Base-by-base conservation (phyloP, 2,888 invertebrate species). In the Patella depressa region DNA sequence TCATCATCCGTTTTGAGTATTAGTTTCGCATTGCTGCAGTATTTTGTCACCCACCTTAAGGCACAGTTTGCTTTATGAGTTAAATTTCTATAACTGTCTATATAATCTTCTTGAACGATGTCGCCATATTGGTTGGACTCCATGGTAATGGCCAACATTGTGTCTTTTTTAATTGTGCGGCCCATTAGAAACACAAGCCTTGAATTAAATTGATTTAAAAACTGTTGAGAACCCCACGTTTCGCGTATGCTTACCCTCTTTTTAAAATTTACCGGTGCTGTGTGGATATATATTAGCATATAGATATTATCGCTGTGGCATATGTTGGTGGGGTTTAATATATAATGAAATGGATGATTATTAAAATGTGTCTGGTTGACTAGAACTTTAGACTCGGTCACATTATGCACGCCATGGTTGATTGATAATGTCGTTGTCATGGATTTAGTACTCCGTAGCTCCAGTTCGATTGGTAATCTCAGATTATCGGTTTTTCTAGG, bases 1-100 rank as follows among this genome's bases (percentile, higher is more conserved):
- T 93, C 93, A 82, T 93, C 93, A 79, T 93, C 93, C 0, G 91
- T 89, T 84, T 93, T 93, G 15, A 93, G 85, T 12, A 93, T 87
- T 82, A 88, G 92, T 29, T 84, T 82, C 0, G 90, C 89, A 59
- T 88, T 81, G 7, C 78, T 81, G 82, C 93, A 93, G 81, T 88
- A 88, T 24, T 82, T 85, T 2, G 90, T 84, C 4, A 91, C 88
- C 93, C 93, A 93, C 80, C 91, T 89, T 45, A 91, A 80, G 0
- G 90, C 92, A 79, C 91, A 91, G 29, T 92, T 87, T 71, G 91
- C 92, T 84, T 93, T 93, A 84, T 91, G 92, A 0, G 92, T 92
- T 55, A 93, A 86, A 85, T 93, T 93, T 54, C 90, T 86, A 79
- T 93, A 93, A 2, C 89, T 86, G 84, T 93, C 93, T 0, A 88